phyloP scores from a whole-genome alignment of 2,797 vertebrate species.

The Bryconaethiops microstoma region DNA sequence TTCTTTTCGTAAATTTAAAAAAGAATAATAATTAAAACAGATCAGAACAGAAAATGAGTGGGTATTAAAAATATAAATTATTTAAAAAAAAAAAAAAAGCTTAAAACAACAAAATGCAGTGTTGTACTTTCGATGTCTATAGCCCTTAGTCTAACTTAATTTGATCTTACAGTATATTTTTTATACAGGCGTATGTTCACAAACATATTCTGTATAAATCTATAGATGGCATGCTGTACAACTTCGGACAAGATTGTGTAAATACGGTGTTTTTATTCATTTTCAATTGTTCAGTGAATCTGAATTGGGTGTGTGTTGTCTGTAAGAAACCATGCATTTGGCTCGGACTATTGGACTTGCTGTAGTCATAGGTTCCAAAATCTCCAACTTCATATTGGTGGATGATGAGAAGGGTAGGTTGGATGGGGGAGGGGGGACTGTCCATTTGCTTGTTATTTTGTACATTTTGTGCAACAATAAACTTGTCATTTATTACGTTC shows the following conservation, averaged over 20 bases:
- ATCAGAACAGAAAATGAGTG: slow-evolving; percentile 60
- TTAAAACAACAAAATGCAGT: slow-evolving; percentile 69
- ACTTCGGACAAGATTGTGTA: slow-evolving; percentile 82
- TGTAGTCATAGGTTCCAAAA: slow-evolving; percentile 79
- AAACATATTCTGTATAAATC: slow-evolving; percentile 81
- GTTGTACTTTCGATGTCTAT: slow-evolving; percentile 81
- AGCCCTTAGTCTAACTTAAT: slow-evolving; percentile 81
- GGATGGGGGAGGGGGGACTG: slow-evolving; percentile 61
- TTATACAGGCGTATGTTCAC: slow-evolving; percentile 79
- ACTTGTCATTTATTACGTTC: slow-evolving; percentile 85
- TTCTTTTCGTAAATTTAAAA: slow-evolving; percentile 62
- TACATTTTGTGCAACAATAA: slow-evolving; percentile 92
- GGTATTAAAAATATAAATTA: slow-evolving; percentile 56
- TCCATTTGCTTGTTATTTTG: slow-evolving; percentile 92
- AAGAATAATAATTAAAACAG: slow-evolving; percentile 51
- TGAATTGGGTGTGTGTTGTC: slow-evolving; percentile 82
- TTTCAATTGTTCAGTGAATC: slow-evolving; percentile 85
- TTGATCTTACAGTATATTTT: slow-evolving; percentile 84
- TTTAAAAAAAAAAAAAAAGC: slow-evolving; percentile 52
- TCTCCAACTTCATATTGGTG: slow-evolving; percentile 79
- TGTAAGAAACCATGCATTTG: slow-evolving; percentile 80
- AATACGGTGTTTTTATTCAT: slow-evolving; percentile 87
- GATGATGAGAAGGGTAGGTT: slow-evolving; percentile 70
- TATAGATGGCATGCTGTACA: slow-evolving; percentile 87
- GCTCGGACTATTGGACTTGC: slow-evolving; percentile 79